Evolutionary conservation across 2,113 vertebrate species (phyloP), one percentile per base, ranked within the genome.

Genomic region (Nothocercus julius): DNA sequence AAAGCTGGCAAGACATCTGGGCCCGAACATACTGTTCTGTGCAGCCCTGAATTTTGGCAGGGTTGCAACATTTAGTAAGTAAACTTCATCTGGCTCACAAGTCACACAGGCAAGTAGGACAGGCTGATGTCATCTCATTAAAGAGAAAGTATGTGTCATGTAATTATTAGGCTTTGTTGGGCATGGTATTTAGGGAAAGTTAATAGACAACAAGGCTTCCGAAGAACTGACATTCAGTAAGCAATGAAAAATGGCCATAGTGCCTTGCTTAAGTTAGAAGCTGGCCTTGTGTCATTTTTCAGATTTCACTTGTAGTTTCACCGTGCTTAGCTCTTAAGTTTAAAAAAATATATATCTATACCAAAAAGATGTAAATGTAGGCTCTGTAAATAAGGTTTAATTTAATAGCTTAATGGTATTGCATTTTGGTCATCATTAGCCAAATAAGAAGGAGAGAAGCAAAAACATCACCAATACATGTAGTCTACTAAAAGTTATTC

Each of bases 111-210:
- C 81, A 87, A 68, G 82, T 89, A 94, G 91, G 87, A 69, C 77
- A 94, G 77, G 90, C 94, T 96, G 90, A 96, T 95, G 93, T 96
- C 94, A 94, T 85, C 72, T 92, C 78, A 86, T 96, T 96, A 85
- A 92, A 95, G 66, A 89, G 70, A 76, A 85, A 87, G 67, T 45
- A 67, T 83, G 64, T 90, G 56, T 85, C 63, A 69, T 82, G 80
- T 81, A 89, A 82, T 95, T 92, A 53, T 51, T 90, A 74, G 36
- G 58, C 85, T 94, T 92, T 95, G 94, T 86, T 91, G 73, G 76
- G 68, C 38, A 90, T 2, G 1, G 76, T 88, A 88, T 90, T 92
- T 88, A 93, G 77, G 69, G 80, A 69, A 91, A 86, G 47, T 90
- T 94, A 95, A 87, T 94, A 82, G 87, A 82, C 82, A 74, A 38